Conservation (phyloP, 2,888 invertebrate species). For the Tuta absoluta region DNA sequence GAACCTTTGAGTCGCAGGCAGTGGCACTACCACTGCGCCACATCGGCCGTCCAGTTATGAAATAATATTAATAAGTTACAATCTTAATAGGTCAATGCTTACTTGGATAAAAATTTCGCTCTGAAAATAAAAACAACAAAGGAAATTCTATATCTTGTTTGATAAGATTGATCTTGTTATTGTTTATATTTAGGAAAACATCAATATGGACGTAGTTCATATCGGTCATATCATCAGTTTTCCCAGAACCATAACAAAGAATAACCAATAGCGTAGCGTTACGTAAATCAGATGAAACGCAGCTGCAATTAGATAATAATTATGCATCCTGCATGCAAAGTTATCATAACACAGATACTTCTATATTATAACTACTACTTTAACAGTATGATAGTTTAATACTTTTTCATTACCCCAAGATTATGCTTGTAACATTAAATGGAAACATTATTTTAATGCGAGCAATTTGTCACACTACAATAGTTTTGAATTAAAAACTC, state of each 20-base stretch:
- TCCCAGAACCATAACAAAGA: not conserved
- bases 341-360: not conserved
- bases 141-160: too few species aligned
- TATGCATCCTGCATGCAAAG: not conserved
- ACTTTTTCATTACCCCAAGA: not conserved
- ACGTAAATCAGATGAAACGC: not conserved
- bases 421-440: not conserved
- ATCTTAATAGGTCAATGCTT: too few species aligned
- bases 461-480: not conserved
- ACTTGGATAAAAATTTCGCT: too few species aligned
- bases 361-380: not conserved
- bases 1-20: too few species aligned
- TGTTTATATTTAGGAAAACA: not conserved
- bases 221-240: not conserved
- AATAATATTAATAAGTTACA: too few species aligned
- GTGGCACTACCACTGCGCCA: too few species aligned
- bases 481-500: too few species aligned
- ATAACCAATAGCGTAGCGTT: not conserved
- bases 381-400: too few species aligned
- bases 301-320: constrained; percentile 3
- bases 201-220: not conserved
- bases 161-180: not conserved
- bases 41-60: too few species aligned
- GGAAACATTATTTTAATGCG: not conserved
- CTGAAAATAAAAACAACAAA: too few species aligned